Evolutionary conservation across 2,888 invertebrate species (phyloP).

Genomic region (Rutpela maculata): DNA sequence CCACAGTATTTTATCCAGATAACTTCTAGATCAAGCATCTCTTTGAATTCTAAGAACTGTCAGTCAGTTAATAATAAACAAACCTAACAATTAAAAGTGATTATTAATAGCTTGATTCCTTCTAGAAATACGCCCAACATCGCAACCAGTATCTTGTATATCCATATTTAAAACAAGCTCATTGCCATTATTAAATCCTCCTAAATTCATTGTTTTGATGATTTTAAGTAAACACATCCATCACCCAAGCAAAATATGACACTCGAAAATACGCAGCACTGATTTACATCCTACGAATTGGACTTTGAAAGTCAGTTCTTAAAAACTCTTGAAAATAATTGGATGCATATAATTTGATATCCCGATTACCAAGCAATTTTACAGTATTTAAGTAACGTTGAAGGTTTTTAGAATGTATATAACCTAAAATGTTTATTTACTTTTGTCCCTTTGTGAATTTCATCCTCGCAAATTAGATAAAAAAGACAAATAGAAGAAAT

Average conservation of each 20-base stretch:
- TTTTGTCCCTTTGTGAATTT: too few relatives aligned
- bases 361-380: too few relatives aligned
- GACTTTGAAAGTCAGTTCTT: too few relatives aligned
- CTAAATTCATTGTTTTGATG: not conserved
- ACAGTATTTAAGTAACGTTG: too few relatives aligned
- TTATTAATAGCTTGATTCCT: not conserved
- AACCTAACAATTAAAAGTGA: not conserved
- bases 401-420: too few relatives aligned
- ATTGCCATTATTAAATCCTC: not conserved
- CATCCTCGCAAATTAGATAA: too few relatives aligned
- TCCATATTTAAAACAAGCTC: constrained; percentile 2
- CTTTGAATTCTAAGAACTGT: not conserved
- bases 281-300: not conserved
- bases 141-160: not conserved
- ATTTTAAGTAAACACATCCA: not conserved
- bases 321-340: too few relatives aligned
- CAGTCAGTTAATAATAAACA: not conserved
- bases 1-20: too few relatives aligned
- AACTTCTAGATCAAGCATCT: not conserved
- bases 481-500: too few relatives aligned
- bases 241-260: not conserved
- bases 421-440: too few relatives aligned
- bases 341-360: too few relatives aligned
- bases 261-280: not conserved
- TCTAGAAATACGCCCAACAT: not conserved